A percentile compares a stretch with the other conserved stretches of the same genome.
Evolutionary conservation across 2,113 vertebrate genomes (phyloP).

Genomic region (Shinisaurus crocodilurus): DNA sequence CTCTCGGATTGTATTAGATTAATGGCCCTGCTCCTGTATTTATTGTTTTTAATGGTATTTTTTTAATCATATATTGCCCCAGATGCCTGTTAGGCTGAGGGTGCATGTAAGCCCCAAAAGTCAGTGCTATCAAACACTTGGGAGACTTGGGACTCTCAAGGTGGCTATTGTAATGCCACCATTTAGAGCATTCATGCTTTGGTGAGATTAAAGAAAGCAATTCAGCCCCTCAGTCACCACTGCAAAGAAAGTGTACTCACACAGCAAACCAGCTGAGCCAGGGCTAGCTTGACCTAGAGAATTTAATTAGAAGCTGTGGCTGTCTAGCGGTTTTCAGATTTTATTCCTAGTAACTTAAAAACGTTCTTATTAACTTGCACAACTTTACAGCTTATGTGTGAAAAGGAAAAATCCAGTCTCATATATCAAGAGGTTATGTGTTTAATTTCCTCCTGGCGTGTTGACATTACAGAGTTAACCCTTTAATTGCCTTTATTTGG

Average conservation of each 20-base stretch:
- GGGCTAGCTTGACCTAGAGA: slow-evolving; percentile 10
- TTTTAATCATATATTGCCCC: neutral
- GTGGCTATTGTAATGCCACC: neutral
- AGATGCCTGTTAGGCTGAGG: neutral
- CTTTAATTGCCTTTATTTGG: slow-evolving; percentile 22
- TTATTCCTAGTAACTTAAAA: slow-evolving; percentile 54
- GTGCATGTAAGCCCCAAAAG: neutral
- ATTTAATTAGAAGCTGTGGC: slow-evolving; percentile 29
- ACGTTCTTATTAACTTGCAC: slow-evolving; percentile 9
- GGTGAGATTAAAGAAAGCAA: slow-evolving; percentile 48
- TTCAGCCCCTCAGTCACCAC: neutral
- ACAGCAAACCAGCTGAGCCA: neutral
- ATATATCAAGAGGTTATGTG: slow-evolving; percentile 63
- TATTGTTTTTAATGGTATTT: neutral
- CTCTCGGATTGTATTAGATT: neutral
- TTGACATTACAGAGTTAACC: slow-evolving; percentile 63
- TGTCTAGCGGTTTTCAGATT: slow-evolving; percentile 27
- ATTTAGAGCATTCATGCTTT: slow-evolving; percentile 18
- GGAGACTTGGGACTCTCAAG: slow-evolving; percentile 35
- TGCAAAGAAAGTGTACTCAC: slow-evolving; percentile 34
- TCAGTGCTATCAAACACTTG: neutral
- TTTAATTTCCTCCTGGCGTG: slow-evolving; percentile 62
- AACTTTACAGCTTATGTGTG: slow-evolving; percentile 47
- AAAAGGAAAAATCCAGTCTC: slow-evolving; percentile 54
- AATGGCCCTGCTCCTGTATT: neutral